phyloP scores from a whole-genome alignment of 2,797 vertebrate species.

The Stomatorhinus walkeri region DNA sequence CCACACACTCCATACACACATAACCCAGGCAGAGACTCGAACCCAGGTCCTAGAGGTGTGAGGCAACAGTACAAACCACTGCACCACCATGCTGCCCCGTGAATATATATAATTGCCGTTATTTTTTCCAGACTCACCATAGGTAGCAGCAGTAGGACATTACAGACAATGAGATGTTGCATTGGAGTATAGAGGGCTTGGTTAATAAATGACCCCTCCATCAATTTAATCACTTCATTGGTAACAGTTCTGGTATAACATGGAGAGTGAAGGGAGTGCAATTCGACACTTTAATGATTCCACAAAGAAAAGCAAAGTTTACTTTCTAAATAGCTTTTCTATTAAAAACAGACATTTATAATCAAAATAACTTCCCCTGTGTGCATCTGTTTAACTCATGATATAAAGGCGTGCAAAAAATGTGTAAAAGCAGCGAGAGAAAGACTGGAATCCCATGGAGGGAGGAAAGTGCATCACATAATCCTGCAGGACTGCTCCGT shows the following conservation, averaged over 20 bases:
- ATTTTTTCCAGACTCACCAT: not conserved
- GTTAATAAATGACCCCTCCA: not conserved
- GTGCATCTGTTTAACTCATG: slow-evolving; percentile 36
- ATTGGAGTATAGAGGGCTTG: not conserved
- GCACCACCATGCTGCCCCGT: too few species aligned
- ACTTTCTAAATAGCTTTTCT: slow-evolving; percentile 56
- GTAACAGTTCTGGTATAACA: not conserved
- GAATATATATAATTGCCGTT: not conserved
- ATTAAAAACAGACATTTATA: slow-evolving; percentile 66
- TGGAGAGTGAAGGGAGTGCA: not conserved
- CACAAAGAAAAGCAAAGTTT: slow-evolving; percentile 65
- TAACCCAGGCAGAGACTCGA: too few species aligned
- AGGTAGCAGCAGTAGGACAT: not conserved
- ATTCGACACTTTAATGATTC: not conserved
- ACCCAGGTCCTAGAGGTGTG: too few species aligned
- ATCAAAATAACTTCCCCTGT: slow-evolving; percentile 61
- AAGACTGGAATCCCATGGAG: not conserved
- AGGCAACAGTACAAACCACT: too few species aligned
- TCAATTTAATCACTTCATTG: not conserved
- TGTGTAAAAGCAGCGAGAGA: slow-evolving; percentile 42
- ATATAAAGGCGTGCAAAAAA: slow-evolving; percentile 45
- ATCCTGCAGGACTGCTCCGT: slow-evolving; percentile 30
- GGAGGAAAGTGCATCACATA: slow-evolving; percentile 28
- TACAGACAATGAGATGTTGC: not conserved
- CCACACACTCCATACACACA: too few species aligned